Conservation (phyloP, 1,140 invertebrate genomes). For the Danaus plexippus region DNA sequence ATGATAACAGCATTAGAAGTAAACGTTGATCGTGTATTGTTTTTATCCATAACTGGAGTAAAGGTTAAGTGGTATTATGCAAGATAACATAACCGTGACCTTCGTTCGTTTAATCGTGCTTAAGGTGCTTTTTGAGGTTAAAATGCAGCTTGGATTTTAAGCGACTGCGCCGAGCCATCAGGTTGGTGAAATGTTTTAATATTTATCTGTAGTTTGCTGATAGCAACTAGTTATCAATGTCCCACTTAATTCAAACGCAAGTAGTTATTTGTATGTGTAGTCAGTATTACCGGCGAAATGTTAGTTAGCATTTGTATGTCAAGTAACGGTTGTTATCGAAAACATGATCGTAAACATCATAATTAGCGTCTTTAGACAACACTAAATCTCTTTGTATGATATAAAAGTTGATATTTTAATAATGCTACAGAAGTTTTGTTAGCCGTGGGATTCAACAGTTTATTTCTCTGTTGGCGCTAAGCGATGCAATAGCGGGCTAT, state of each 20-base stretch:
- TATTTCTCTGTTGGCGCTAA: constrained; percentile 19
- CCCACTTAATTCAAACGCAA: constrained; percentile 10
- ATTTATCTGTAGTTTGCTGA: constrained; percentile 36
- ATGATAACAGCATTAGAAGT: constrained; percentile 68
- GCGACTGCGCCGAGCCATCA: constrained; percentile 63
- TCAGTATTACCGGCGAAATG: constrained; percentile 2
- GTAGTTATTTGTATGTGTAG: constrained; percentile 2
- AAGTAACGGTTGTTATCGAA: constrained; percentile 2
- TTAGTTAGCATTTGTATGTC: constrained; percentile 4
- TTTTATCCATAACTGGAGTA: constrained; percentile 54
- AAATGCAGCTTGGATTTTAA: constrained; percentile 69
- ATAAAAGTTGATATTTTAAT: constrained; percentile 5
- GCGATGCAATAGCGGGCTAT: constrained; percentile 19
- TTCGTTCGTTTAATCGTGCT: constrained; percentile 59
- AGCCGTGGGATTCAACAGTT: constrained; percentile 4
- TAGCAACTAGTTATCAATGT: constrained; percentile 15
- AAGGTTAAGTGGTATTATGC: constrained; percentile 61
- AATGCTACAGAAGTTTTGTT: constrained; percentile 11
- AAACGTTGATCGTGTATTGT: constrained; percentile 61
- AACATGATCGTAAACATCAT: too few relatives aligned
- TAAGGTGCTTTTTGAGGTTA: constrained; percentile 67
- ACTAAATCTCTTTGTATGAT: too few relatives aligned
- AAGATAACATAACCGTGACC: constrained; percentile 67
- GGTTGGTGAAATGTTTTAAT: constrained; percentile 53
- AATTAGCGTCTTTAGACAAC: too few relatives aligned